phyloP scores from a whole-genome alignment of 2,888 invertebrate species.

The Orthosia incerta region DNA sequence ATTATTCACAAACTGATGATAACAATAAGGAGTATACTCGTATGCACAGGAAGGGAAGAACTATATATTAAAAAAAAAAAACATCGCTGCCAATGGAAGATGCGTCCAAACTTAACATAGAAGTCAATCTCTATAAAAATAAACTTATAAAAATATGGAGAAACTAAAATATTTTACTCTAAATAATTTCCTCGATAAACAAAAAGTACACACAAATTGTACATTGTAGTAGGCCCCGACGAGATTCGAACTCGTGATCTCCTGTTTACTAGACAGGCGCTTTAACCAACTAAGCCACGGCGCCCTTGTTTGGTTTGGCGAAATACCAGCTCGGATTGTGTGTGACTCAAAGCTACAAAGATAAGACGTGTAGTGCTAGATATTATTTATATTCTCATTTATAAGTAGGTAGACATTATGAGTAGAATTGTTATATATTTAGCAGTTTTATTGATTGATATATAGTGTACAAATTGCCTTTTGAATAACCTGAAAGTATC shows the following conservation, averaged over 20 bases:
- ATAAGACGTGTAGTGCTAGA: slow-evolving; percentile 3
- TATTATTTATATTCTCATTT: background rate
- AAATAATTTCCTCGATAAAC: background rate
- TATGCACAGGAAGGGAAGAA: too few relatives aligned
- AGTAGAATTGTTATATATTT: too few relatives aligned
- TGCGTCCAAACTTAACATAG: too few relatives aligned
- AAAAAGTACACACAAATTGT: slow-evolving; percentile 21
- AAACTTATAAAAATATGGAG: background rate
- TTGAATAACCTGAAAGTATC: background rate
- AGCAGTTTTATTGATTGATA: too few relatives aligned
- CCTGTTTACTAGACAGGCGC: slow-evolving; percentile 90
- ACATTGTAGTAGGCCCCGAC: slow-evolving; percentile 50
- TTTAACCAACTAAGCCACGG: slow-evolving; percentile 90
- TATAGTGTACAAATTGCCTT: background rate
- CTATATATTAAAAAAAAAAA: too few relatives aligned
- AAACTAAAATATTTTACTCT: background rate
- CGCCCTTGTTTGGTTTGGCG: slow-evolving; percentile 63
- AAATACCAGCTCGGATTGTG: slow-evolving; percentile 17
- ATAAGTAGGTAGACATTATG: too few relatives aligned
- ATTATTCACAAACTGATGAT: too few relatives aligned
- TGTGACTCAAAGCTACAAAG: background rate
- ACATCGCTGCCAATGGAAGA: too few relatives aligned
- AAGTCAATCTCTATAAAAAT: too few relatives aligned
- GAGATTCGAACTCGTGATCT: slow-evolving; percentile 89
- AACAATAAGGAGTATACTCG: too few relatives aligned